Percentiles rank a stretch among this genome's conserved stretches.
These are phyloP conservation scores for Pelosia muscerda DNA, from an alignment of 2,888 invertebrate species.

Conservation along the genomic window DNA sequence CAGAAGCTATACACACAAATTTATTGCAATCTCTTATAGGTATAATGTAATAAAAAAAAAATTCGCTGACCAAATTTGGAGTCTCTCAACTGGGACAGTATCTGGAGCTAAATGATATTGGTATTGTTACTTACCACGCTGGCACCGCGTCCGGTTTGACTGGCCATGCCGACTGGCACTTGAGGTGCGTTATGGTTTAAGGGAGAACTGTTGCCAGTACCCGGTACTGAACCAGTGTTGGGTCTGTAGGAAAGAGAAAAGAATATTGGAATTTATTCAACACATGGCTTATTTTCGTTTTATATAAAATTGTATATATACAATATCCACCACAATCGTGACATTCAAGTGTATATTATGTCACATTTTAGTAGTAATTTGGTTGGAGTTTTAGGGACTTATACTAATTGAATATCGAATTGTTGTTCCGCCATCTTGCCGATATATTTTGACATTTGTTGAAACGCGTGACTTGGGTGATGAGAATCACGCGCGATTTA, in stretches of 20 bases:
- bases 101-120: not conserved
- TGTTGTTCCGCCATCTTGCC: too few relatives aligned
- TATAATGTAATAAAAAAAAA: not conserved
- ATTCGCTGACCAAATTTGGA: not conserved
- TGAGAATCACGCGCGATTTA: too few relatives aligned
- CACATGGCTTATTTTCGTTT: too few relatives aligned
- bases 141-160: conserved; percentile 94
- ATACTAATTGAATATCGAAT: too few relatives aligned
- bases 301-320: too few relatives aligned
- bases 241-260: conserved; percentile 44
- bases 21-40: not conserved
- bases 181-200: conserved; percentile 90
- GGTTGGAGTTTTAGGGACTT: not conserved
- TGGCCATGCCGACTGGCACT: conserved; percentile 89
- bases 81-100: not conserved
- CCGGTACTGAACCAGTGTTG: conserved; percentile 76
- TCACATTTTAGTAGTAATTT: too few relatives aligned
- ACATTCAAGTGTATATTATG: too few relatives aligned
- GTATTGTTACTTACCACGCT: conserved; percentile 91
- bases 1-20: not conserved
- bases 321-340: too few relatives aligned
- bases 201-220: conserved; percentile 82
- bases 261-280: not conserved
- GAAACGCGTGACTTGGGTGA: too few relatives aligned
- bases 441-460: too few relatives aligned